phyloP scores from a whole-genome alignment of 2,113 vertebrate genomes.

The Dicaeum eximium region DNA sequence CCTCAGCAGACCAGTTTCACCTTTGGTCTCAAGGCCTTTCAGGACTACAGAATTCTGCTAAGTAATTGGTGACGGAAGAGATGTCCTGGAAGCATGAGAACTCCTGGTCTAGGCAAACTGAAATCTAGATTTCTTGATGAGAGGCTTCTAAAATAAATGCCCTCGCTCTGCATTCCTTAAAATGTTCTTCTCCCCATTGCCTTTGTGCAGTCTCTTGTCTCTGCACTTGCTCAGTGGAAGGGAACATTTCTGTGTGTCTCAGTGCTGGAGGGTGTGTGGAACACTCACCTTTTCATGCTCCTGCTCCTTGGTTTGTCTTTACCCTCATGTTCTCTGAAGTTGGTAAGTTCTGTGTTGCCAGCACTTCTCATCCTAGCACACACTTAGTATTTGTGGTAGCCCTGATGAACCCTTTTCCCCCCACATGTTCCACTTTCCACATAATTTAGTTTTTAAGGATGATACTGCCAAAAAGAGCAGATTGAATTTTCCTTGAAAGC shows the following conservation, averaged over 20 bases:
- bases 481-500: background rate
- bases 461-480: background rate
- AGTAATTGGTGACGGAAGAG: background rate
- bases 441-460: background rate
- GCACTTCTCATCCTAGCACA: background rate
- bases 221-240: background rate
- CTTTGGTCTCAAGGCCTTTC: slow-evolving; percentile 9
- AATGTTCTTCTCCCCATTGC: background rate
- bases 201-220: background rate
- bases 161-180: background rate
- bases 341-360: background rate
- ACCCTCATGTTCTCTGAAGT: background rate
- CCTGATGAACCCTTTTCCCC: background rate
- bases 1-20: background rate
- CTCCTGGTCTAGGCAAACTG: background rate
- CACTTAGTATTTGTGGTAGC: background rate
- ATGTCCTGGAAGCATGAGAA: background rate
- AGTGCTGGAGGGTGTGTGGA: background rate
- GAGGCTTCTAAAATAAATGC: background rate
- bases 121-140: background rate
- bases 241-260: background rate
- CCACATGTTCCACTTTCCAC: background rate
- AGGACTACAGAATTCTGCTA: background rate
- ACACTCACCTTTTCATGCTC: background rate
- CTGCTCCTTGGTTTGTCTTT: background rate